Base-by-base conservation (phyloP, 2,113 vertebrate genomes). In the Rana temporaria region DNA sequence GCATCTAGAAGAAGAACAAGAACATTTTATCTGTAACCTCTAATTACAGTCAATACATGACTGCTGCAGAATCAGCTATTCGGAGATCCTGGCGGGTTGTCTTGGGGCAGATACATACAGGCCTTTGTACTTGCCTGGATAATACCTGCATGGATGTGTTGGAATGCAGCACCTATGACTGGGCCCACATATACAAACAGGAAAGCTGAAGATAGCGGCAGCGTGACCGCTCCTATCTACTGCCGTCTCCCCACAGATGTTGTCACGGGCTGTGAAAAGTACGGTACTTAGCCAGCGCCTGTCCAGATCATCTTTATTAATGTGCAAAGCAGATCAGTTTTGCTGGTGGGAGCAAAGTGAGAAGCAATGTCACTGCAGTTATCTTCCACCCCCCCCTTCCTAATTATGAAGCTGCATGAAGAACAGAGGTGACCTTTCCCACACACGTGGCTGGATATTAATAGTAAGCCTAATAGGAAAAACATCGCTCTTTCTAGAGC, bases 361-460 rank as follows among this genome's bases (percentile, higher is more conserved):
- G 30, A 15, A 68, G 19, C 34, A 22, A 48, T 42, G 34, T 18
- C 42, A 14, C 38, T 16, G 12, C 38, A 6, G 53, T 73, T 59
- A 73, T 73, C 68, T 70, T 3, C 26, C 26, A 1, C 26, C 26
- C 26, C 48, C 42, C 62, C n/a, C 30, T 64, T 55, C 56, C 15
- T 81, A 55, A 70, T 62, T 60, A 72, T 64, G 65, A 71, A 56
- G 69, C 57, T 63, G 48, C 63, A 63, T 19, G 63, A 63, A 75
- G 62, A 75, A 71, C 71, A 82, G 80, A 75, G 71, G 62, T 82
- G 80, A 82, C 80, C 80, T 82, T 82, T 75, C 62, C 32, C 65
- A 69, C 59, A 56, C 78, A 82, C 80, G 52, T 67, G 71, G 71
- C 71, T 60, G 19, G 80, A 75, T 82, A 82, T 82, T 67, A 82